Conservation (phyloP, 35 echinoderm and acorn worm species). For the Apostichopus californicus region DNA sequence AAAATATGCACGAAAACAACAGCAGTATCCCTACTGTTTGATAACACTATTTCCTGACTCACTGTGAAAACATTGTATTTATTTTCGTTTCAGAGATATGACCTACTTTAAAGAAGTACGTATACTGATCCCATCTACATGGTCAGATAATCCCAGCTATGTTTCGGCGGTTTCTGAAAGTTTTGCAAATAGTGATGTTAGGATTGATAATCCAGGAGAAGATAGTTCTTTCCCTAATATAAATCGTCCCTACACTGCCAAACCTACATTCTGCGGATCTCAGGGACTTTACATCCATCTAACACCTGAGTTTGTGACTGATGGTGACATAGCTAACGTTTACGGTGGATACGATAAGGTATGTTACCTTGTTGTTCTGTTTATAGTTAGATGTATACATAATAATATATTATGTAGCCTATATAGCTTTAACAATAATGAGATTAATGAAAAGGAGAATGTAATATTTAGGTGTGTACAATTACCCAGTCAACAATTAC, state of each 20-base stretch:
- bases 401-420: too few species aligned
- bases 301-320: slow-evolving; percentile 68
- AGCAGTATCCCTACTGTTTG: too few species aligned
- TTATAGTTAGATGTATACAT: too few species aligned
- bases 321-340: neutral
- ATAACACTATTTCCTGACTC: neutral
- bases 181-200: slow-evolving; percentile 88
- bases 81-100: neutral
- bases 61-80: neutral
- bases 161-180: slow-evolving; percentile 59
- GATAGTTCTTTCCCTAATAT: slow-evolving; percentile 14
- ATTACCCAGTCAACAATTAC: too few species aligned
- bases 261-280: slow-evolving; percentile 80
- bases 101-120: slow-evolving; percentile 80
- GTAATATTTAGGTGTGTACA: too few species aligned
- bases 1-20: too few species aligned
- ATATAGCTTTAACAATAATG: too few species aligned
- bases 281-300: slow-evolving; percentile 76
- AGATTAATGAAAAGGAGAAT: too few species aligned
- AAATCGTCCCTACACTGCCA: slow-evolving; percentile 78
- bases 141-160: slow-evolving; percentile 43
- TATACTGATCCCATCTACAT: slow-evolving; percentile 83
- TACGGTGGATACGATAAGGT: slow-evolving; percentile 26
- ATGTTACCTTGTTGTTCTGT: too few species aligned
- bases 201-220: slow-evolving; percentile 61